A percentile compares a stretch with the other conserved stretches of the same genome.
Evolutionary conservation across 2,113 vertebrate genomes (phyloP).

Genomic region (Cebus imitator): DNA sequence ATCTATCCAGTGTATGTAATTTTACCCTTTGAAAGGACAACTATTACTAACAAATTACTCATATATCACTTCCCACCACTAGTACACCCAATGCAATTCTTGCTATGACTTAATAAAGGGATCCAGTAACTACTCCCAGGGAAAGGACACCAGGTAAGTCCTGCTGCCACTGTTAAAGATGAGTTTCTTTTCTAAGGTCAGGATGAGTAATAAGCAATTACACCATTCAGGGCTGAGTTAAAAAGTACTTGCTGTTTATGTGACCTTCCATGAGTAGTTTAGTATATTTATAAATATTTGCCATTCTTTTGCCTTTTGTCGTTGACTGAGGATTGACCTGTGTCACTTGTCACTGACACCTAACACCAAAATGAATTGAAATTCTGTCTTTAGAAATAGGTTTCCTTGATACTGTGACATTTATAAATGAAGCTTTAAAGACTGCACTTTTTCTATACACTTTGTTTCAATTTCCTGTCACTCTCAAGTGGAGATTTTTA

Average conservation of each 20-base stretch:
- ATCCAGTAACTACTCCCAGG: neutral
- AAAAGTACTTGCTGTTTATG: conserved; percentile 50
- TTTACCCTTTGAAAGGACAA: neutral
- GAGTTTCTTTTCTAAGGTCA: conserved; percentile 55
- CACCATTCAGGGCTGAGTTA: conserved; percentile 33
- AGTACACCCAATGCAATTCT: neutral
- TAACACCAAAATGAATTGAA: conserved; percentile 59
- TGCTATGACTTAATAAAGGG: neutral
- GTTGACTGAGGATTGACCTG: conserved; percentile 49
- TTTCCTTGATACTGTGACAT: conserved; percentile 56
- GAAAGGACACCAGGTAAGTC: neutral
- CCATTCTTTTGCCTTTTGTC: conserved; percentile 45
- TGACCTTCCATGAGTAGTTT: conserved; percentile 49
- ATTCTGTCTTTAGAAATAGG: conserved; percentile 61
- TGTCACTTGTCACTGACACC: conserved; percentile 64
- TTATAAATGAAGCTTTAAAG: conserved; percentile 75
- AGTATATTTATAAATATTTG: conserved; percentile 66
- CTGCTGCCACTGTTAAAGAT: neutral
- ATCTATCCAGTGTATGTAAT: neutral
- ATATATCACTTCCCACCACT: neutral
- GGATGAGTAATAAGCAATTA: conserved; percentile 68
- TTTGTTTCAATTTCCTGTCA: conserved; percentile 72
- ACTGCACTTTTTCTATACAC: conserved; percentile 53
- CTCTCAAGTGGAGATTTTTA: conserved; percentile 65
- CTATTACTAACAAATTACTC: neutral